These are phyloP conservation scores for Maylandia zebra DNA, from an alignment of 2,113 vertebrate species.

Conservation along the genomic window DNA sequence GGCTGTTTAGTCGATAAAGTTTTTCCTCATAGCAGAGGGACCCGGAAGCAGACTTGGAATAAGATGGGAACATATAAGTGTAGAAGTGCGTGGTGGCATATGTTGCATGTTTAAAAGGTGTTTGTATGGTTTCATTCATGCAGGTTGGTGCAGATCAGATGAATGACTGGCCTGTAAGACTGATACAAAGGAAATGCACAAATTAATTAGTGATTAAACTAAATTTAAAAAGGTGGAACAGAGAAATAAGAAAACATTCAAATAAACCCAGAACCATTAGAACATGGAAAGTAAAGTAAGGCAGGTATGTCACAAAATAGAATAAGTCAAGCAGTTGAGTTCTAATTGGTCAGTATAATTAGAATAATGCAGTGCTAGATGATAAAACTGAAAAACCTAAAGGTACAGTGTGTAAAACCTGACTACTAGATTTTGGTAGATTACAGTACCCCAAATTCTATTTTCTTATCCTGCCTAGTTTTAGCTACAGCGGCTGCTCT, in stretches of 20 bases:
- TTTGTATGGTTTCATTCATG: neutral
- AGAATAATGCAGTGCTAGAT: neutral
- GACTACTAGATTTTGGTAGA: neutral
- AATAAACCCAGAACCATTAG: neutral
- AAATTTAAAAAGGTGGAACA: neutral
- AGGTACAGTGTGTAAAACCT: rapidly evolving
- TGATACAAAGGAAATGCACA: neutral
- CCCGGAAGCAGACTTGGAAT: neutral
- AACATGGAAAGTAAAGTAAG: neutral
- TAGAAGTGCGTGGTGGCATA: neutral
- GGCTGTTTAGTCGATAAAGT: constrained; percentile 3
- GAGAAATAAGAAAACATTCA: neutral
- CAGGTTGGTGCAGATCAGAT: neutral
- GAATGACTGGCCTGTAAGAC: neutral
- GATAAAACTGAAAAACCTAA: neutral
- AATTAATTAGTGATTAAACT: rapidly evolving
- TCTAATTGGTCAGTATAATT: neutral
- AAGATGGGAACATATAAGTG: neutral
- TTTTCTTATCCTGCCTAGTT: neutral
- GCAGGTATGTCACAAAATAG: neutral
- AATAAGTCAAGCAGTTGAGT: neutral
- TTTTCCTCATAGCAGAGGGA: neutral
- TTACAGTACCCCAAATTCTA: neutral
- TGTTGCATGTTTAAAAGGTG: neutral
- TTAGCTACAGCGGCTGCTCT: neutral